Evolutionary conservation across 2,888 invertebrate genomes (phyloP).

Genomic region (Plagodis pulveraria): DNA sequence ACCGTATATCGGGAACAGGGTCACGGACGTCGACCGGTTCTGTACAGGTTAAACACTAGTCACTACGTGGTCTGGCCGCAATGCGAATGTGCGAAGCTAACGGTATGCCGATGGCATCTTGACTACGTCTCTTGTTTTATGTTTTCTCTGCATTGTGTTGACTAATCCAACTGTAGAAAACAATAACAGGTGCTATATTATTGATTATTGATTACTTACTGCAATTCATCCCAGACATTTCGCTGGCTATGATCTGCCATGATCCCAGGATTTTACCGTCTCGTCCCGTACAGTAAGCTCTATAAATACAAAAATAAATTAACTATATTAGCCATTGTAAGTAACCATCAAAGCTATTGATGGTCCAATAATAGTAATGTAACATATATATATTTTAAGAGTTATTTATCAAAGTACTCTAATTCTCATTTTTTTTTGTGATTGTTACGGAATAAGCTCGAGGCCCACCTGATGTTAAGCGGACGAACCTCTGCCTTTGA

Average conservation of each 20-base stretch:
- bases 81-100: conserved; percentile 63
- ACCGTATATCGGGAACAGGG: conserved; percentile 74
- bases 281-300: conserved; percentile 86
- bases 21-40: conserved; percentile 74
- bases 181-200: background rate
- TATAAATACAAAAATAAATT: conserved; percentile 46
- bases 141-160: conserved; percentile 21
- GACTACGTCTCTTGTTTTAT: conserved; percentile 38
- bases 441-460: too few relatives aligned
- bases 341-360: background rate
- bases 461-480: too few relatives aligned
- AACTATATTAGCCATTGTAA: too few relatives aligned
- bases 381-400: too few relatives aligned
- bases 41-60: background rate
- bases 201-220: conserved; percentile 74
- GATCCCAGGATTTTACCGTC: conserved; percentile 83
- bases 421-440: too few relatives aligned
- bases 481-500: too few relatives aligned
- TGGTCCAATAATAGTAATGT: background rate
- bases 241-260: conserved; percentile 73
- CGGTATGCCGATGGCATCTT: conserved; percentile 53
- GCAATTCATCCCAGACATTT: conserved; percentile 79
- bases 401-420: too few relatives aligned
- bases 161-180: conserved; percentile 3
- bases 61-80: conserved; percentile 47